Evolutionary conservation across 1,140 invertebrate species (phyloP).

Genomic region (Luehdorfia chinensis): DNA sequence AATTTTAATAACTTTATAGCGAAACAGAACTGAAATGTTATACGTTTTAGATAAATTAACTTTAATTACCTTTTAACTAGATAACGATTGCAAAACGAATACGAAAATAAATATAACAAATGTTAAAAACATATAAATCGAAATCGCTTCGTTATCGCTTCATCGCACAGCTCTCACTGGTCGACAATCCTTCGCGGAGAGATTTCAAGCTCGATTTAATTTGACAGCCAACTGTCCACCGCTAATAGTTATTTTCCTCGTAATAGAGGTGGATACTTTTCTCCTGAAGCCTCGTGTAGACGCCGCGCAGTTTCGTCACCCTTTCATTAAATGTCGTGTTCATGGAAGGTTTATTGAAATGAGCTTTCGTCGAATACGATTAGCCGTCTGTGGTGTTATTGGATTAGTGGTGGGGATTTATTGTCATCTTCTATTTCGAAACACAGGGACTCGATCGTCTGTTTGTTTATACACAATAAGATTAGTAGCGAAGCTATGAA

Average conservation of each 20-base stretch:
- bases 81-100: too few relatives aligned
- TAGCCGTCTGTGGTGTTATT: not conserved
- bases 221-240: slow-evolving; percentile 8
- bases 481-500: too few relatives aligned
- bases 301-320: slow-evolving; percentile 2
- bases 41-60: too few relatives aligned
- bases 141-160: not conserved
- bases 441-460: too few relatives aligned
- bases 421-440: too few relatives aligned
- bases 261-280: slow-evolving; percentile 8
- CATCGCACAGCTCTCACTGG: not conserved
- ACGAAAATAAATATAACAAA: too few relatives aligned
- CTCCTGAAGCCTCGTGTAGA: not conserved
- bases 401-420: too few relatives aligned
- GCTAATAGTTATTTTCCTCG: slow-evolving; percentile 14
- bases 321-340: slow-evolving; percentile 9
- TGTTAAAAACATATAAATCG: too few relatives aligned
- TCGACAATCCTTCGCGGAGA: not conserved
- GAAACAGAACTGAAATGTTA: too few relatives aligned
- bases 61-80: too few relatives aligned
- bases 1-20: too few relatives aligned
- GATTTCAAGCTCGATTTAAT: slow-evolving; percentile 2
- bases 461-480: too few relatives aligned
- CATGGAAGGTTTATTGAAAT: slow-evolving; percentile 6
- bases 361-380: slow-evolving; percentile 9